Conservation (phyloP, 2,113 vertebrate species). For the Melospiza georgiana region DNA sequence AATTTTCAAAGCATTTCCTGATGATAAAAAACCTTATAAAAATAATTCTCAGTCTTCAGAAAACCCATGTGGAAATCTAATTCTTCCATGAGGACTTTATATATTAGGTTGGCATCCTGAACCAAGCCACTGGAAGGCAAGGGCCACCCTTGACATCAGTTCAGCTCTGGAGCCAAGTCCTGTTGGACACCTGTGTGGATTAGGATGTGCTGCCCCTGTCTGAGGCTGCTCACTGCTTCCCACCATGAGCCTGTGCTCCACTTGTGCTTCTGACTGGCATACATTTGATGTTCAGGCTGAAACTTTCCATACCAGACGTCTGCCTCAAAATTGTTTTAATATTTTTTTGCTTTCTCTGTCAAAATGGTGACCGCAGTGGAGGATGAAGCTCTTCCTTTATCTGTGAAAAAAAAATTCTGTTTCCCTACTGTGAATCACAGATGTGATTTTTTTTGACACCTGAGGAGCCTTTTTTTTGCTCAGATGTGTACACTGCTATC, state of each 20-base stretch:
- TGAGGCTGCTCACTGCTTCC: background rate
- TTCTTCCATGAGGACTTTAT: background rate
- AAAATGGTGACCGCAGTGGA: background rate
- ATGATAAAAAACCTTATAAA: background rate
- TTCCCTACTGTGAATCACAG: background rate
- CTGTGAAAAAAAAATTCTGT: background rate
- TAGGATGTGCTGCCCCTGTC: background rate
- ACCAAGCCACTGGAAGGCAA: background rate
- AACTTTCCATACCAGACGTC: background rate
- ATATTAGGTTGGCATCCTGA: background rate
- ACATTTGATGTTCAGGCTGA: background rate
- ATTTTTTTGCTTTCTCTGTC: background rate
- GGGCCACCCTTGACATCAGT: background rate
- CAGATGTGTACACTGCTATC: background rate
- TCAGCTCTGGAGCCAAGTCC: background rate
- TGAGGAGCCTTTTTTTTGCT: background rate
- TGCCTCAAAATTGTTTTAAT: background rate
- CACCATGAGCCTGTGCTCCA: background rate
- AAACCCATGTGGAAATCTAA: background rate
- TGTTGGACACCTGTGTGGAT: background rate
- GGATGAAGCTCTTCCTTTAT: background rate
- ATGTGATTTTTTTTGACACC: background rate
- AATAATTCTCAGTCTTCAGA: background rate
- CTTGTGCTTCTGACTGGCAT: background rate
- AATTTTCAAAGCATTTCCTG: conserved; percentile 1